Evolutionary conservation across 92 coral and sea anemone species (phyloP).

Genomic region (Epizoanthus illoricatus): DNA sequence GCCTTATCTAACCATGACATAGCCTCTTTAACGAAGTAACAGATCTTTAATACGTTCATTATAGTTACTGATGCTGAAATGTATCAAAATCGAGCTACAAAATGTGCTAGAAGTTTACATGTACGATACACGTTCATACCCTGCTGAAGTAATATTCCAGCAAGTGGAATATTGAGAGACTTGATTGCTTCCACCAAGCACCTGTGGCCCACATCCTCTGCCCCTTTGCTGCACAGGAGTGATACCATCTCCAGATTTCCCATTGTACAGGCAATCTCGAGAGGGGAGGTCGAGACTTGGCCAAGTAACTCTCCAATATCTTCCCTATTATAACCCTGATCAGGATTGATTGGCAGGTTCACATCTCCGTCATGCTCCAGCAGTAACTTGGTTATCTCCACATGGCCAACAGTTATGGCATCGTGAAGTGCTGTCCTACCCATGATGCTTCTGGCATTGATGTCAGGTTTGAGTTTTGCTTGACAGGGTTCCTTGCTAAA

Average conservation of each 20-base stretch:
- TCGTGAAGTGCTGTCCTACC: conserved; percentile 93
- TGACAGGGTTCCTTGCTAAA: conserved; percentile 81
- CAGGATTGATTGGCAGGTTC: conserved; percentile 58
- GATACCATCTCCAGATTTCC: conserved; percentile 70
- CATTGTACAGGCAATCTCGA: conserved; percentile 78
- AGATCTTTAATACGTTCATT: too few species aligned
- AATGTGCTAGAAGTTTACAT: too few species aligned
- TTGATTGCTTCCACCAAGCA: conserved; percentile 74
- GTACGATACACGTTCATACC: conserved; percentile 45
- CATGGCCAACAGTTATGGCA: conserved; percentile 84
- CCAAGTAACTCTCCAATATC: conserved; percentile 39
- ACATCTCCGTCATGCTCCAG: conserved; percentile 79
- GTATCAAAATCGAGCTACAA: too few species aligned
- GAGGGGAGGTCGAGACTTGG: conserved; percentile 50
- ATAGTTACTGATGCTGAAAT: too few species aligned
- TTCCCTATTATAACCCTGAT: conserved; percentile 26
- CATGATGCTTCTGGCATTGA: conserved; percentile 83
- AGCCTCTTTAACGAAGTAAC: too few species aligned
- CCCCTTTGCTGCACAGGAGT: conserved; percentile 74
- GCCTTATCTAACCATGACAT: too few species aligned
- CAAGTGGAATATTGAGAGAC: conserved; percentile 70
- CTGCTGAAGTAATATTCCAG: conserved; percentile 61
- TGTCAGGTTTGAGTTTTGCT: conserved; percentile 52
- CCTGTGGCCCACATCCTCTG: conserved; percentile 72
- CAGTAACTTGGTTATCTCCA: conserved; percentile 73